Conservation (phyloP, 53 echinoderm and acorn worm genomes). For the Antedon mediterranea region DNA sequence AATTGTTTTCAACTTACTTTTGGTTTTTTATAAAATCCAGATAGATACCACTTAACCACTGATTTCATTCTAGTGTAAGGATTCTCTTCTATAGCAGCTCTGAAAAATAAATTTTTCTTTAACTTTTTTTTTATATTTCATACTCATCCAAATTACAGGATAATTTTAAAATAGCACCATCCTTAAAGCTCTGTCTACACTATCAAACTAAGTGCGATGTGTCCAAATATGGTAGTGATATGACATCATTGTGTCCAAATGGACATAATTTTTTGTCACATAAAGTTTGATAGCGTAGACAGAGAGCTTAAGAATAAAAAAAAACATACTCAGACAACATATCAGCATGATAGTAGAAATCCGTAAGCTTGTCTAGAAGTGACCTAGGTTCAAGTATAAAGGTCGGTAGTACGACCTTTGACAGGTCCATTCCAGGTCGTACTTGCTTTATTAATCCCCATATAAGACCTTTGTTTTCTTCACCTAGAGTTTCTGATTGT, state of each 20-base stretch:
- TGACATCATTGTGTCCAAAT: no score
- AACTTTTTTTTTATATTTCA: not conserved
- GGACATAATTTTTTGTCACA: no score
- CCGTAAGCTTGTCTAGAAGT: conserved; percentile 82
- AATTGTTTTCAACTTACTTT: conserved; percentile 38
- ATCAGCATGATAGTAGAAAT: conserved; percentile 91
- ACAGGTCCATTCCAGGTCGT: conserved; percentile 94
- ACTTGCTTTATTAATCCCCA: conserved; percentile 95
- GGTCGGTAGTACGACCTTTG: conserved; percentile 90
- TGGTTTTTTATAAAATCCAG: conserved; percentile 97
- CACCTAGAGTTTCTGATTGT: conserved; percentile 77
- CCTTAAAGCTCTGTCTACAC: no score
- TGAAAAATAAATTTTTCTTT: conserved; percentile 9
- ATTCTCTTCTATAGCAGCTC: conserved; percentile 70
- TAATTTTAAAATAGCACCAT: no score
- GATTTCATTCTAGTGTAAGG: conserved; percentile 83
- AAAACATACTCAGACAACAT: conserved; percentile 63
- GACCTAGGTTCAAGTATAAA: conserved; percentile 84
- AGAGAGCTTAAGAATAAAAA: no score
- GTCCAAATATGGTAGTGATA: no score
- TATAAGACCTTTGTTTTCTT: conserved; percentile 85
- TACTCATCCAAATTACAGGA: no score
- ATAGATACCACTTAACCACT: conserved; percentile 72
- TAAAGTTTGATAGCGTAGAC: no score
- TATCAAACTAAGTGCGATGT: no score